Conservation (phyloP, 2,888 invertebrate species). For the Hirtodrosophila confusa region DNA sequence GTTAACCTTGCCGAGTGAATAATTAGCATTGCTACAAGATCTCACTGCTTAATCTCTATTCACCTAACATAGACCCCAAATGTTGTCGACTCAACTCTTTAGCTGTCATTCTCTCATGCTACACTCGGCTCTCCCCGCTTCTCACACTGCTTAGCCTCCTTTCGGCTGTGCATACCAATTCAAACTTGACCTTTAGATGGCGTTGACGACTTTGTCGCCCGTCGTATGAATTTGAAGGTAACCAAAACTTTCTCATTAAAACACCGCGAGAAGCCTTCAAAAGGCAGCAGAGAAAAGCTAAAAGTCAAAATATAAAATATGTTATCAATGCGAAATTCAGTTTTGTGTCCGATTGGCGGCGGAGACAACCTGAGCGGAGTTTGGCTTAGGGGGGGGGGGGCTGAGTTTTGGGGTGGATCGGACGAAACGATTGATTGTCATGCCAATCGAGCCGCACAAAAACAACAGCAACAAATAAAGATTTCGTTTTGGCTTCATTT, state of each 20-base stretch:
- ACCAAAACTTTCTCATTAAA: conserved; percentile 59
- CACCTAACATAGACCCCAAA: too few relatives aligned
- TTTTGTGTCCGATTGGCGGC: conserved; percentile 7
- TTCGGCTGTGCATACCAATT: conserved; percentile 51
- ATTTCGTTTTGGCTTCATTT: conserved; percentile 43
- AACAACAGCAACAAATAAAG: conserved; percentile 18
- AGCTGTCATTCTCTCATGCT: neutral
- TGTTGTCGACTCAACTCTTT: neutral
- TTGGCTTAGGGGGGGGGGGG: neutral
- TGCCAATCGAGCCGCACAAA: conserved; percentile 26
- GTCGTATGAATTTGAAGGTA: conserved; percentile 42
- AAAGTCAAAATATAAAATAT: conserved; percentile 24
- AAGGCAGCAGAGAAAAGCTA: conserved; percentile 45
- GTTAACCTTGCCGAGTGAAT: conserved; percentile 1
- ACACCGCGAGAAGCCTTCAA: conserved; percentile 52
- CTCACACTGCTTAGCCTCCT: conserved; percentile 1
- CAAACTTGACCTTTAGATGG: conserved; percentile 69
- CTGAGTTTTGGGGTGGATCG: conserved; percentile 16
- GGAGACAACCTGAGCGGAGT: neutral
- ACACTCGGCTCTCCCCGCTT: neutral
- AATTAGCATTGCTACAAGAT: neutral
- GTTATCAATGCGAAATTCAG: conserved; percentile 31
- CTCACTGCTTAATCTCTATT: too few relatives aligned
- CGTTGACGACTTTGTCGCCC: conserved; percentile 27
- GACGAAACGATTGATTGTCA: conserved; percentile 44